Evolutionary conservation across 1,140 invertebrate species (phyloP), one percentile per base, ranked within the genome.

Genomic region (Calephelis nemesis): DNA sequence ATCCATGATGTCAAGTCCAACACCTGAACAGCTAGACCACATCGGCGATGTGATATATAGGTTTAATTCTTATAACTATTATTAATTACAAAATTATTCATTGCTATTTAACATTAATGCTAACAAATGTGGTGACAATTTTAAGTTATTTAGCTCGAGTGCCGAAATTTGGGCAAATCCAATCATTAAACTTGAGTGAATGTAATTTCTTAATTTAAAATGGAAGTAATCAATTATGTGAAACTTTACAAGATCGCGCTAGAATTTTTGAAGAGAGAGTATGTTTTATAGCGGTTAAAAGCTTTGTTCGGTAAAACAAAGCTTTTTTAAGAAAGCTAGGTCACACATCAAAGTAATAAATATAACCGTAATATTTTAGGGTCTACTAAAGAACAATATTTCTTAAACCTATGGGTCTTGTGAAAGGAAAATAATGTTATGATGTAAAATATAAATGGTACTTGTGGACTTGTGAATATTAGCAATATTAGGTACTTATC

Each of bases 231-330:
- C 72, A 74, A 78, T 81, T 66, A 77, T 69, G 70, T 77, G 70
- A 79, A 74, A 79, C 69, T 77, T 67, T 74, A 75, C 71, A 74
- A 79, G 76, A 74, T 68, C 75, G 68, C 64, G 69, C 70, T 67
- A 73, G 64, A 72, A 68, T 72, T 71, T 47, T 68, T 71, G 65
- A 73, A 73, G 54, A 30, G 45, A 58, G 39, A 47, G 30, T 66
- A 64, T 39, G 39, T 48, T 30, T 64, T 30, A 30, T 66, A 66
- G 12, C 39, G 60, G 58, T 49, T 47, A 67, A 40, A 69, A 60
- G 42, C 11, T 65, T 65, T 69, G 50, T 60, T 45, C 60, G 42
- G 42, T 45, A 45, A 45, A 45, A 45, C 42, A 45, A 45, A 45
- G 42, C 42, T 45, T 54, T 30, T 54, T 54, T 54, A 19, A 52